Percentiles rank a stretch among this genome's conserved stretches.
Conservation (phyloP, 2,797 vertebrate species). For the Somateria mollissima region DNA sequence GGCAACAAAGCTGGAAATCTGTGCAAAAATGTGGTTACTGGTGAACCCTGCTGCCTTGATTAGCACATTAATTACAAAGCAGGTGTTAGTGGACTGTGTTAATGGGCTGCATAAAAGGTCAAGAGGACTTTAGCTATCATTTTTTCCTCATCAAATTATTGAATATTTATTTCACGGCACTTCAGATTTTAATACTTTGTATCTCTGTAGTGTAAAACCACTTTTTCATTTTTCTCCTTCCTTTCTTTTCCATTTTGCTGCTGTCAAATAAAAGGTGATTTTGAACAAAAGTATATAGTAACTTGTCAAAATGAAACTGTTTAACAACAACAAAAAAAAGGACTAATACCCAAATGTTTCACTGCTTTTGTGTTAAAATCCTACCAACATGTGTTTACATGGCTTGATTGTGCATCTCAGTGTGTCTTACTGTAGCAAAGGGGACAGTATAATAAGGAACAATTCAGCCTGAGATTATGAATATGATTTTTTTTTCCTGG, state of each 20-base stretch:
- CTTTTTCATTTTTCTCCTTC: neutral
- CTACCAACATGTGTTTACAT: neutral
- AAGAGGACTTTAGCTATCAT: constrained; percentile 74
- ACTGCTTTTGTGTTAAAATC: neutral
- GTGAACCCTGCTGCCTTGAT: constrained; percentile 72
- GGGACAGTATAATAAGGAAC: neutral
- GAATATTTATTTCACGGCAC: constrained; percentile 76
- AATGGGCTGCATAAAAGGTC: constrained; percentile 80
- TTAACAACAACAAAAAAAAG: neutral
- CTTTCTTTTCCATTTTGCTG: neutral
- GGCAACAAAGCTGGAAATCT: constrained; percentile 51
- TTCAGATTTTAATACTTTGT: constrained; percentile 70
- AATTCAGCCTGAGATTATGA: neutral
- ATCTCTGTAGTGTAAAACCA: neutral
- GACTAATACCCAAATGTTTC: neutral
- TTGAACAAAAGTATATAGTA: neutral
- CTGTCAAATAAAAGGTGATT: neutral
- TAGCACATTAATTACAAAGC: constrained; percentile 83
- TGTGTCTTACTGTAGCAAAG: neutral
- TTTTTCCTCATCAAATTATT: constrained; percentile 69
- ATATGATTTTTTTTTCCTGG: neutral
- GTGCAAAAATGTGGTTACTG: constrained; percentile 1
- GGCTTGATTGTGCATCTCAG: neutral
- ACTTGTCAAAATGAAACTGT: neutral
- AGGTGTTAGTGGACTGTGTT: constrained; percentile 77